Conservation (phyloP, 2,797 vertebrate genomes). For the Calcarius lapponicus region DNA sequence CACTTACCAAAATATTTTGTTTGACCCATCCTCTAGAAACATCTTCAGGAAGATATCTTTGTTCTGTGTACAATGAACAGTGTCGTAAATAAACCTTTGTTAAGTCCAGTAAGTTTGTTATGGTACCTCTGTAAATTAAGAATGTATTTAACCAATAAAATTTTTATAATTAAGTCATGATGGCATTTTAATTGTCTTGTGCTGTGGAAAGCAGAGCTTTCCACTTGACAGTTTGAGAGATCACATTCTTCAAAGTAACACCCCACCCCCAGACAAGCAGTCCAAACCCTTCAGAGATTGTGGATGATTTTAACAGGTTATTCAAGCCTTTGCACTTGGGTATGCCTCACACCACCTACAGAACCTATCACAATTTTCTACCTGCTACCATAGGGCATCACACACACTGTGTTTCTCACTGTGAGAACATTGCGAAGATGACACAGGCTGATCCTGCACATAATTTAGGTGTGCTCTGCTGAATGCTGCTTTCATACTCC, state of each 20-base stretch:
- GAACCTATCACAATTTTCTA: accelerated
- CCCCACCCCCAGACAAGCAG: background rate
- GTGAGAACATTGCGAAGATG: accelerated
- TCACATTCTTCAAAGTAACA: background rate
- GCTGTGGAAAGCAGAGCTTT: background rate
- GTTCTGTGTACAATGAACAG: slow-evolving; percentile 17
- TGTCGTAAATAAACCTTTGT: slow-evolving; percentile 38
- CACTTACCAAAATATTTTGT: background rate
- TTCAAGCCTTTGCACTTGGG: accelerated
- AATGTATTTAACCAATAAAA: slow-evolving; percentile 72
- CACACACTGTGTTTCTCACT: accelerated
- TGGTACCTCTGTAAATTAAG: slow-evolving; percentile 64
- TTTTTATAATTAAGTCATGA: slow-evolving; percentile 24
- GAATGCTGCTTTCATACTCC: background rate
- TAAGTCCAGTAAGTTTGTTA: slow-evolving; percentile 30
- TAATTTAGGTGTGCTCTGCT: background rate
- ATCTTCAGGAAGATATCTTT: background rate
- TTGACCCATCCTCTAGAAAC: background rate
- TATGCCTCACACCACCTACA: background rate
- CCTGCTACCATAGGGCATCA: accelerated
- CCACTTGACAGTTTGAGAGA: background rate
- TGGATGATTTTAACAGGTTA: background rate
- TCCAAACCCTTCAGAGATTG: background rate
- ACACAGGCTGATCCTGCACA: accelerated
- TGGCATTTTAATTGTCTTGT: background rate